Percentiles rank a stretch among this genome's conserved stretches.
Conservation (phyloP, 2,888 invertebrate species). For the Rhamphomyia laevipes region DNA sequence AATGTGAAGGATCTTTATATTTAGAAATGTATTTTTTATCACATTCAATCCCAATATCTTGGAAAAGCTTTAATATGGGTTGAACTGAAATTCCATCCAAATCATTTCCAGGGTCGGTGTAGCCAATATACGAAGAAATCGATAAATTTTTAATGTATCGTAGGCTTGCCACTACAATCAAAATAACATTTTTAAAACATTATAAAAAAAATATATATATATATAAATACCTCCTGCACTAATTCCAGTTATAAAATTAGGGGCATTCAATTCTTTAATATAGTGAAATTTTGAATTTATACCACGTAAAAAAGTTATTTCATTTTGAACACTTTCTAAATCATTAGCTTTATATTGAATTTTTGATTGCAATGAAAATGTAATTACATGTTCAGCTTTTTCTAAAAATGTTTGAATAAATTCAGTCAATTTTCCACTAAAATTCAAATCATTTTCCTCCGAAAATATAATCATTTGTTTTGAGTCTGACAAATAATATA, state of each 20-base stretch:
- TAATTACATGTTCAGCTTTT: slow-evolving; percentile 24
- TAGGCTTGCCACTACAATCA: slow-evolving; percentile 27
- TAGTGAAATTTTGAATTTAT: slow-evolving; percentile 21
- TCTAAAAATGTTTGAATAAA: slow-evolving; percentile 24
- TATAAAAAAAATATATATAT: slow-evolving; percentile 13
- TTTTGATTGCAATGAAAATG: slow-evolving; percentile 29
- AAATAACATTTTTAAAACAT: neutral
- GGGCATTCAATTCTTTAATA: slow-evolving; percentile 25
- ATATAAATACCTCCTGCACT: slow-evolving; percentile 29
- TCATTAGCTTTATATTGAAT: slow-evolving; percentile 32
- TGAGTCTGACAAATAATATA: slow-evolving; percentile 11
- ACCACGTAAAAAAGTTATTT: slow-evolving; percentile 26
- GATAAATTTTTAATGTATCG: slow-evolving; percentile 24
- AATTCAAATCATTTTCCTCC: slow-evolving; percentile 26
- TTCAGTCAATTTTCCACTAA: slow-evolving; percentile 27
- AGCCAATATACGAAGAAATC: slow-evolving; percentile 26
- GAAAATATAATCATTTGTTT: slow-evolving; percentile 22
- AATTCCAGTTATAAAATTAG: slow-evolving; percentile 33
- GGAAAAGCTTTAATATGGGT: slow-evolving; percentile 28
- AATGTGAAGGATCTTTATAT: slow-evolving; percentile 25
- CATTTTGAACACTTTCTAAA: slow-evolving; percentile 22
- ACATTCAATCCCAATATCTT: slow-evolving; percentile 23
- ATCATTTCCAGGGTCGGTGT: slow-evolving; percentile 26
- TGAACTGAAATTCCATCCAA: slow-evolving; percentile 26
- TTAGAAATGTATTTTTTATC: slow-evolving; percentile 23